Base-by-base conservation (phyloP, 2,113 vertebrate species). In the Ailuropoda melanoleuca region DNA sequence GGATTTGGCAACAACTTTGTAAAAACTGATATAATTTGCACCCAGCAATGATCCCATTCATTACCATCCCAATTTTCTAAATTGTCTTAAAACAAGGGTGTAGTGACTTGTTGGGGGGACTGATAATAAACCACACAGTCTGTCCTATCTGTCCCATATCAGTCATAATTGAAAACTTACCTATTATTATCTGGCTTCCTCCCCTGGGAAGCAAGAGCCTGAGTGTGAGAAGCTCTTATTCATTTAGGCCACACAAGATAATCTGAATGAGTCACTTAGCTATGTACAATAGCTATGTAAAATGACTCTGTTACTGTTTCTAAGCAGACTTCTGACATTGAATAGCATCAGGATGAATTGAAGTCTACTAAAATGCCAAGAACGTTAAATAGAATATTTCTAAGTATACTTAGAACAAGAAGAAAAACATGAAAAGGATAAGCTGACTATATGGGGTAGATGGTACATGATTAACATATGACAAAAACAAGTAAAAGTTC, bases 11-110 rank as follows among this genome's bases (percentile, higher is more conserved):
- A 90, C 85, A 94, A 66, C 97, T 97, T 78, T 58, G 8, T 37
- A 84, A 9, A 96, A 92, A 86, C 26, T 39, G 70, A 83, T 83
- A 34, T 39, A 90, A 96, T 74, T 82, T 98, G 92, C 37, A 97
- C 24, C 86, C 14, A 39, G 56, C 66, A 95, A 91, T 97, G 98
- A 96, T 96, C 89, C 86, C 55, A 84, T 97, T 97, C 70, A 93
- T 94, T 24, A 96, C n/a, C 55, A 50, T 13, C 70, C 19, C 43
- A 39, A 94, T 97, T 98, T 88, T 98, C 98, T 98, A 98, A 84
- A 84, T 85, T 66, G 50, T 81, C 95, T 83, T 64, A 91, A 86
- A 96, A n/a, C 23, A 97, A 90, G 88, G 66, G 97, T 95, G 97
- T 90, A 60, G 96, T 56, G 55, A 88, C 53, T 96, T 77, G 92